Conservation (phyloP, 2,797 vertebrate genomes). For the Prionace glauca region DNA sequence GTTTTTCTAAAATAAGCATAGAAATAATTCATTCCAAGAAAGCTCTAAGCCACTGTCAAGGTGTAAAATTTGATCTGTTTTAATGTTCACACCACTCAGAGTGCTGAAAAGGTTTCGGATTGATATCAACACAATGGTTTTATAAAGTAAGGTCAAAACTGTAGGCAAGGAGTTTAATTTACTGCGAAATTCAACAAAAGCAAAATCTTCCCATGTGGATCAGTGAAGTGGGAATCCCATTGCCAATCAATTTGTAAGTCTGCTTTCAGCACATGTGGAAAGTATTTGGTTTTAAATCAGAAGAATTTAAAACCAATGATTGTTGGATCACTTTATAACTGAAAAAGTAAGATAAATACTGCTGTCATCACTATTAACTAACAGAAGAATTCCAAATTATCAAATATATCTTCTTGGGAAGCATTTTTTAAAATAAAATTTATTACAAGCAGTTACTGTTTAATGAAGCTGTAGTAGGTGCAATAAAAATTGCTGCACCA, state of each 20-base stretch:
- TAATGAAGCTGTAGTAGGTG: neutral
- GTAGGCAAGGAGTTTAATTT: neutral
- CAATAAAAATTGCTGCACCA: neutral
- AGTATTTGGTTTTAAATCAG: neutral
- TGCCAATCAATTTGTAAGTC: neutral
- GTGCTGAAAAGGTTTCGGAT: neutral
- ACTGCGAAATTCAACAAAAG: neutral
- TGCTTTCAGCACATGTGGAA: neutral
- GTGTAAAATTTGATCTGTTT: neutral
- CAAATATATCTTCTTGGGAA: neutral
- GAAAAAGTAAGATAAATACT: neutral
- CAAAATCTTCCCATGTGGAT: neutral
- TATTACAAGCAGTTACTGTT: neutral
- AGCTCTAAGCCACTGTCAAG: neutral
- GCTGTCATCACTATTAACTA: neutral
- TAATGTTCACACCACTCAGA: neutral
- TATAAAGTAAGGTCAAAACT: neutral
- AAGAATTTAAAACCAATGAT: neutral
- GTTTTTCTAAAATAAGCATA: neutral
- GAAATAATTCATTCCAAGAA: neutral
- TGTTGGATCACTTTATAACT: neutral
- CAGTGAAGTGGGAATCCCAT: neutral
- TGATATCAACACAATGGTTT: neutral
- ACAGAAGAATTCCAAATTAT: neutral
- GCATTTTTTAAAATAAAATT: neutral